Evolutionary conservation across 30 jellyfish, hydroid and myxozoan species (phyloP).

Genomic region (Cassiopea xamachana): DNA sequence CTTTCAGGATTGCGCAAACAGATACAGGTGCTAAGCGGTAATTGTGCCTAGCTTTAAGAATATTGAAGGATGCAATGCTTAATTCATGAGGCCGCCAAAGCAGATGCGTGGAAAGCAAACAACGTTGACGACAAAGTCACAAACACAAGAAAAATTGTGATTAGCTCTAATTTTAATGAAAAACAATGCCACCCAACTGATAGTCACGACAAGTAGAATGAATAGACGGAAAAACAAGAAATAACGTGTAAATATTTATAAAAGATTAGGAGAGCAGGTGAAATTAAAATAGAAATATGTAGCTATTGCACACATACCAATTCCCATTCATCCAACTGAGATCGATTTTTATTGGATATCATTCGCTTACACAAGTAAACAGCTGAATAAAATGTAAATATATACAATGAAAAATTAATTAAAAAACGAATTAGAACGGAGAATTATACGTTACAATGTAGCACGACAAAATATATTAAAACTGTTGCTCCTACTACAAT

Average conservation of each 20-base stretch:
- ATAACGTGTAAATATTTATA: background rate
- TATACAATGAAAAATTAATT: background rate
- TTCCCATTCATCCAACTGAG: slow-evolving; percentile 84
- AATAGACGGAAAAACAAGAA: background rate
- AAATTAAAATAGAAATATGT: too few relatives aligned
- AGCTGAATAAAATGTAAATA: slow-evolving; percentile 32
- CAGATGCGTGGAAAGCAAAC: background rate
- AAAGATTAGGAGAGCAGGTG: background rate
- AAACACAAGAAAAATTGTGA: background rate
- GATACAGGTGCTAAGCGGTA: background rate
- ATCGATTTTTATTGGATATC: slow-evolving; percentile 82
- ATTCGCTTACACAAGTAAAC: slow-evolving; percentile 86
- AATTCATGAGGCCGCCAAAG: background rate
- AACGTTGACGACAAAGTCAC: background rate
- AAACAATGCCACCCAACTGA: background rate
- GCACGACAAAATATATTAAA: background rate
- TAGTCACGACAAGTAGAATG: background rate
- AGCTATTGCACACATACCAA: slow-evolving; percentile 49
- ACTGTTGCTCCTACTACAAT: background rate
- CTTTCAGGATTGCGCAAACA: background rate
- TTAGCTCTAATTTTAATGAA: background rate
- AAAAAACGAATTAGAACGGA: too few relatives aligned
- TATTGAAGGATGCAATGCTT: background rate
- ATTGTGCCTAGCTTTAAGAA: background rate
- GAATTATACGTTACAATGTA: background rate